phyloP scores from a whole-genome alignment of 2,888 invertebrate species.

The Noctuana brunneofusca region DNA sequence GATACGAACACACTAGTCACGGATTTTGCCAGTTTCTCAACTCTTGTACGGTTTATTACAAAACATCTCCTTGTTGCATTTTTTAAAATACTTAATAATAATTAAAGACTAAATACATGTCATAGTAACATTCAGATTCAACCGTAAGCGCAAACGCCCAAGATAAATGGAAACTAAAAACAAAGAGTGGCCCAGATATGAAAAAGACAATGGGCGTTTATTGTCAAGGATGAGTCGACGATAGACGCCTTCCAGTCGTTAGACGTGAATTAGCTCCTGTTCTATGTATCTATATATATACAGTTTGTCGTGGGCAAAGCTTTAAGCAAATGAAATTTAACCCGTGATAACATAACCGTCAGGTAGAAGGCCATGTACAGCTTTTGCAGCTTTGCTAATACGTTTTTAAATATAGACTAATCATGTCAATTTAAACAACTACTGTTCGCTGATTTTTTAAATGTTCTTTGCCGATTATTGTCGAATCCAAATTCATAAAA shows the following conservation, averaged over 20 bases:
- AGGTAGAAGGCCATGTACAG: background rate
- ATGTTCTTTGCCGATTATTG: too few relatives aligned
- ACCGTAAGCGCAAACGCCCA: constrained; percentile 15
- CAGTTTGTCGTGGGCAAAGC: background rate
- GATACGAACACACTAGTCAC: too few relatives aligned
- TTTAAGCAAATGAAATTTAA: constrained; percentile 9
- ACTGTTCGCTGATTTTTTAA: too few relatives aligned
- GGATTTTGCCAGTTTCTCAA: too few relatives aligned
- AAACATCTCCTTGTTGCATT: too few relatives aligned
- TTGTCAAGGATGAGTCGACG: constrained; percentile 26
- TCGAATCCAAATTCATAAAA: too few relatives aligned
- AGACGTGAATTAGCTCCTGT: constrained; percentile 26
- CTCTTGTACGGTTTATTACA: too few relatives aligned
- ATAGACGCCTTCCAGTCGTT: constrained; percentile 27
- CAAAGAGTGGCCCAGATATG: constrained; percentile 45
- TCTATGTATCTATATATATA: background rate
- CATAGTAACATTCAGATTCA: background rate
- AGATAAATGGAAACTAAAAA: constrained; percentile 41
- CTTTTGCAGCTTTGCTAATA: background rate
- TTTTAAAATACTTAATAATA: background rate
- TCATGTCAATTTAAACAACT: too few relatives aligned
- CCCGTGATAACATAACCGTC: background rate
- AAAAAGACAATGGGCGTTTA: constrained; percentile 35
- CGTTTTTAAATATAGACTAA: too few relatives aligned
- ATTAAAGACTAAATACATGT: background rate